These are phyloP conservation scores for Ormyrus pomaceus DNA, from an alignment of 2,888 invertebrate species.

Conservation along the genomic window DNA sequence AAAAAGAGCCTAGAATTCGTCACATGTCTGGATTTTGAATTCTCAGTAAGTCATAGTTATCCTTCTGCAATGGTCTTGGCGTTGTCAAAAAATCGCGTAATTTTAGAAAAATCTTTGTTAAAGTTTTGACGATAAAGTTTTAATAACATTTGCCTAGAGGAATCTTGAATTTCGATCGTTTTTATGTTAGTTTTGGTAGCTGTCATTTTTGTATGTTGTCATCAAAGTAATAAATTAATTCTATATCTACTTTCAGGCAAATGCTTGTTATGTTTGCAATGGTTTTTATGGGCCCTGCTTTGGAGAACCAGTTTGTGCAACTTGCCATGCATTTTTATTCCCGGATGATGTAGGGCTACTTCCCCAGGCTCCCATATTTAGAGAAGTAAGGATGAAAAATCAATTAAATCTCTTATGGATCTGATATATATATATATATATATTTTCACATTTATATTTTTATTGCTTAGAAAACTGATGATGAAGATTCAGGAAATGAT, in stretches of 20 bases:
- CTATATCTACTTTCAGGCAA: conserved; percentile 77
- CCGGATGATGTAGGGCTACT: conserved; percentile 83
- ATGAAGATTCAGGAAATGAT: conserved; percentile 96
- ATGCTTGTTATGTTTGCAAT: conserved; percentile 88
- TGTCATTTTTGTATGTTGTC: conserved; percentile 24
- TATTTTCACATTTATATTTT: background rate
- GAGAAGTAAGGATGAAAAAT: conserved; percentile 68
- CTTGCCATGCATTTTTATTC: conserved; percentile 95
- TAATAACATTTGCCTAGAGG: background rate
- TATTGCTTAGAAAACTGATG: conserved; percentile 83
- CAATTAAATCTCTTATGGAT: background rate
- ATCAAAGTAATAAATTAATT: background rate
- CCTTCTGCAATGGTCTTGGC: no score
- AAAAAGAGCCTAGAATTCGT: conserved; percentile 60
- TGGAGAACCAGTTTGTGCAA: conserved; percentile 92
- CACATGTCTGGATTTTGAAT: conserved; percentile 68
- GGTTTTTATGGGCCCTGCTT: conserved; percentile 95
- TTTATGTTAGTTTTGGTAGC: background rate
- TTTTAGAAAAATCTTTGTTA: no score
- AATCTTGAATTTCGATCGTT: background rate
- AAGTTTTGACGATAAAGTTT: no score
- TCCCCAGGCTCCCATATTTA: conserved; percentile 73
- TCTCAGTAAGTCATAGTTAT: conserved; percentile 63
- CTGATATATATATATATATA: background rate
- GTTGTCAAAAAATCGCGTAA: no score